A percentile compares a stretch with the other conserved stretches of the same genome.
These are phyloP conservation scores for Umimayanthus chanpuru DNA, from an alignment of 92 coral and sea anemone genomes.

Conservation along the genomic window DNA sequence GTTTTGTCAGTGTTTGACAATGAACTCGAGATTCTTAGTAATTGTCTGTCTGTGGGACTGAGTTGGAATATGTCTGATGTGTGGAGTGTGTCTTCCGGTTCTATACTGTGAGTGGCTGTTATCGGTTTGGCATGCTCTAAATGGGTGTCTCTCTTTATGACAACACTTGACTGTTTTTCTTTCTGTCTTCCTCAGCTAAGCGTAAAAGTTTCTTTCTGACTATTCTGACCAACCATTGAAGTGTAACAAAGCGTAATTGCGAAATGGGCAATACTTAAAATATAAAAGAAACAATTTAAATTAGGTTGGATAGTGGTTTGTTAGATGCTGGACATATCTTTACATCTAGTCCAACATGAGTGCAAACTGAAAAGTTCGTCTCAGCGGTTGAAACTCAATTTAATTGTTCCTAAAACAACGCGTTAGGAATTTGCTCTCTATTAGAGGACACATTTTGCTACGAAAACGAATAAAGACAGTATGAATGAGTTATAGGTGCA, in stretches of 20 bases:
- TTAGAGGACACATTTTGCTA: background rate
- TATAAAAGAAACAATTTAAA: background rate
- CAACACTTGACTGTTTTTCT: background rate
- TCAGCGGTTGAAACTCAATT: too few relatives aligned
- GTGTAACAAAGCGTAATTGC: background rate
- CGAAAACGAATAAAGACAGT: background rate
- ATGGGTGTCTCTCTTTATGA: background rate
- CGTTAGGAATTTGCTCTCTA: too few relatives aligned
- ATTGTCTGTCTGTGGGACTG: background rate
- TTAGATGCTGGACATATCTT: too few relatives aligned
- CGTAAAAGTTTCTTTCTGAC: background rate
- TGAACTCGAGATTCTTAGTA: background rate
- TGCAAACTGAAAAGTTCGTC: background rate
- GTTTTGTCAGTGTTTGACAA: background rate
- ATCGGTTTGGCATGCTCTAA: too few relatives aligned
- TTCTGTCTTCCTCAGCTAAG: background rate
- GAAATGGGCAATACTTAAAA: too few relatives aligned
- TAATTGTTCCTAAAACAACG: too few relatives aligned
- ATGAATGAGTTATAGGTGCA: background rate
- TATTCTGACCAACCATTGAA: background rate
- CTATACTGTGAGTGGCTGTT: too few relatives aligned
- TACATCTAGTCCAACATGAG: too few relatives aligned
- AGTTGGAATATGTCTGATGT: background rate
- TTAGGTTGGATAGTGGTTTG: too few relatives aligned
- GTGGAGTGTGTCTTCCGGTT: background rate